phyloP scores from a whole-genome alignment of 2,797 vertebrate genomes.

The Ibycter americanus region DNA sequence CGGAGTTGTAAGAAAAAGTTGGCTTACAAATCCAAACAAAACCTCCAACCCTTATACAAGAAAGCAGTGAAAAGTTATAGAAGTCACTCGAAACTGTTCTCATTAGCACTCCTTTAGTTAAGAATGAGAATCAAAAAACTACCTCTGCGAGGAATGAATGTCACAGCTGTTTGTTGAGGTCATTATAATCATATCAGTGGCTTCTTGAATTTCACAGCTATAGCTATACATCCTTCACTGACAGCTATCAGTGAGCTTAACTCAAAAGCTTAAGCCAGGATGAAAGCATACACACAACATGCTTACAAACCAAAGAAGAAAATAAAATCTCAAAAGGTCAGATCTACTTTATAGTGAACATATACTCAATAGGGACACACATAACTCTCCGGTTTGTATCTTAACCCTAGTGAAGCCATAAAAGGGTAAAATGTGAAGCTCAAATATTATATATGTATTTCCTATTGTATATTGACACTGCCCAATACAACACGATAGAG shows the following conservation, averaged over 20 bases:
- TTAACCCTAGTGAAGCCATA: background rate
- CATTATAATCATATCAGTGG: background rate
- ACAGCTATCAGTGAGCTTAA: background rate
- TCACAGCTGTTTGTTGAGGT: background rate
- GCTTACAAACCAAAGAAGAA: background rate
- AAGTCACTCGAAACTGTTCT: background rate
- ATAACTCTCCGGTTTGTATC: rapidly evolving
- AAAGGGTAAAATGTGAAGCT: background rate
- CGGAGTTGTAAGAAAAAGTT: background rate
- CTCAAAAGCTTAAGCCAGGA: background rate
- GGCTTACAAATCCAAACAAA: background rate
- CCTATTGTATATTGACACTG: background rate
- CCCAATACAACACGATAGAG: rapidly evolving
- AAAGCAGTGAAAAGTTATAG: background rate
- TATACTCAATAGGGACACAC: background rate
- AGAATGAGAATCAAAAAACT: background rate
- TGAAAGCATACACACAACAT: background rate
- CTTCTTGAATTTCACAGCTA: background rate
- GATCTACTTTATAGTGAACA: background rate
- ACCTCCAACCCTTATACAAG: background rate
- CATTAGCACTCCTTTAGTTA: slow-evolving; percentile 10
- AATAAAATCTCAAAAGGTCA: background rate
- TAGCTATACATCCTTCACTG: background rate
- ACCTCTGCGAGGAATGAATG: background rate
- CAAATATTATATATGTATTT: background rate